Percentiles rank a stretch among this genome's conserved stretches.
These are phyloP conservation scores for Chiloscyllium plagiosum DNA, from an alignment of 2,113 vertebrate genomes.

Conservation along the genomic window DNA sequence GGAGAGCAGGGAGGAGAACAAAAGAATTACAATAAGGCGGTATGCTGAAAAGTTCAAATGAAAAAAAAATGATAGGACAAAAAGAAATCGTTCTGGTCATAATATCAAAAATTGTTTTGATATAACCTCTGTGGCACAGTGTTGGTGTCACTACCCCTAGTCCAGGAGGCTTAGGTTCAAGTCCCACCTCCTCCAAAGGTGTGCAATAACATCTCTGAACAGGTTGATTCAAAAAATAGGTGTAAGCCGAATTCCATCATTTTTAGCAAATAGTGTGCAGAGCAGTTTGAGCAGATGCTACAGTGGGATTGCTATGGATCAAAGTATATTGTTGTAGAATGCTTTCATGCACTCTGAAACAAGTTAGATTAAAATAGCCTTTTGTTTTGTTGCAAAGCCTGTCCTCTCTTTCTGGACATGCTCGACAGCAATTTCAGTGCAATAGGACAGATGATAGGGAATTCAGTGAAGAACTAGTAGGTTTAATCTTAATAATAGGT, in stretches of 20 bases:
- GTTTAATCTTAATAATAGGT: background rate
- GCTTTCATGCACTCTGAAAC: background rate
- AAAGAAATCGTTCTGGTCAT: background rate
- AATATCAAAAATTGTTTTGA: background rate
- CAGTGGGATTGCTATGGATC: background rate
- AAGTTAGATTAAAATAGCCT: slow-evolving; percentile 12
- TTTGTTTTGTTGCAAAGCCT: background rate
- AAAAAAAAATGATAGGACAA: background rate
- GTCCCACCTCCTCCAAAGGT: no score
- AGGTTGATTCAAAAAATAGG: no score
- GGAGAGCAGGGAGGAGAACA: background rate
- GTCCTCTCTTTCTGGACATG: background rate
- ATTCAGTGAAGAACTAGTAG: background rate
- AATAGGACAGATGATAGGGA: background rate
- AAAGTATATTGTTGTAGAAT: slow-evolving; percentile 20
- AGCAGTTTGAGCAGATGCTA: slow-evolving; percentile 13
- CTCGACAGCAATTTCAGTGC: background rate
- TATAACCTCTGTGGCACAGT: background rate
- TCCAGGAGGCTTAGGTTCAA: no score
- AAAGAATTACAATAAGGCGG: background rate
- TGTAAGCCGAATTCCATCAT: background rate
- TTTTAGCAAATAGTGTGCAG: background rate
- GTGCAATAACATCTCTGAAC: no score
- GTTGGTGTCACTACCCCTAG: no score
- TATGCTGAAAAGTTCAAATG: background rate